Base-by-base conservation (phyloP, 2,113 vertebrate species). In the Toxotes jaculatrix region DNA sequence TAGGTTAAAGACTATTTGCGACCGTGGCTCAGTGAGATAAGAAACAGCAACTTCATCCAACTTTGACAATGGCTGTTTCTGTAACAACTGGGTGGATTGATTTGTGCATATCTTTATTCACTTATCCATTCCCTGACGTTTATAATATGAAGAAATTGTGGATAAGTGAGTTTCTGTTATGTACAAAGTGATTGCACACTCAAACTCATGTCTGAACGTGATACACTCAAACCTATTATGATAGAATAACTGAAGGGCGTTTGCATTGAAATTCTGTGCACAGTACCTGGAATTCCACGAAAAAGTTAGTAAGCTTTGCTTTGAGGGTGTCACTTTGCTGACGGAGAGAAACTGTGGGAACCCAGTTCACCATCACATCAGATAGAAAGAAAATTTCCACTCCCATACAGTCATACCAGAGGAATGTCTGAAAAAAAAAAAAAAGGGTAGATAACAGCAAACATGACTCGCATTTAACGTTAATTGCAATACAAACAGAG, bases 391-490 rank as follows among this genome's bases (percentile, higher is more conserved):
- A 90, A 59, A 56, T 93, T 91, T 91, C 93, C 79, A 75, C 56
- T 72, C 49, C 73, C 56, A 67, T 71, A 84, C 82, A 92, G 85
- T 96, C 91, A 95, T 76, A 93, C 72, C 40, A 68, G 74, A 94
- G 82, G 94, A 95, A 95, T 95, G 93, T 91, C 83, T 69, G 91
- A 82, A 93, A 90, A 91, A 90, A 91, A 27, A 27, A 27, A 27
- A 27, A 27, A 89, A 69, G 43, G 56, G 56, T 67, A 88, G 90
- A 84, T 92, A 72, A 93, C 78, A 85, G 87, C 61, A 59, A 61
- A 57, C 19, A 5, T 90, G 73, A 91, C 87, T 70, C 81, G 82
- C 62, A 45, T 74, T 76, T 73, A 12, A 56, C 31, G 7, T 14
- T 57, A 19, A 61, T 23, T 31, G 13, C 19, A 34, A 45, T 1